Conservation (phyloP, 2,888 invertebrate genomes). For the Dorcus parallelipipedus region DNA sequence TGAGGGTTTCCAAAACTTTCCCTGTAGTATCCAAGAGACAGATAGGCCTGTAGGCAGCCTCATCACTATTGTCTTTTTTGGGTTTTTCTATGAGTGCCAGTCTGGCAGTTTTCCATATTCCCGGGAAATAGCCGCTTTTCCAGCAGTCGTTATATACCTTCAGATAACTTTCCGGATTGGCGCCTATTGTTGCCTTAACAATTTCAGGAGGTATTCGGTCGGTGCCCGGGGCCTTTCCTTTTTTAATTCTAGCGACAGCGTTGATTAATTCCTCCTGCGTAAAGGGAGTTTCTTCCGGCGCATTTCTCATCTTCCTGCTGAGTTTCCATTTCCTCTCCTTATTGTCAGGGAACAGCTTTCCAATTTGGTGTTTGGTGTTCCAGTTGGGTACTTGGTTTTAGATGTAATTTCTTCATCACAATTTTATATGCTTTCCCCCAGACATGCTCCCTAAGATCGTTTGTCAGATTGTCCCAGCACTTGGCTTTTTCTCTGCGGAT, state of each 20-base stretch:
- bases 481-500: no score
- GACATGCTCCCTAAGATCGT: no score
- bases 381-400: no score
- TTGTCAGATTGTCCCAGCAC: no score
- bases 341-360: no score
- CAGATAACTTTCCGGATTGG: neutral
- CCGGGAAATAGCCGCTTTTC: conserved; percentile 4
- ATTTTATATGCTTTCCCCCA: no score
- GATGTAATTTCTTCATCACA: no score
- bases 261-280: neutral
- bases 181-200: neutral
- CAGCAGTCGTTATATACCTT: conserved; percentile 9
- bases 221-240: neutral
- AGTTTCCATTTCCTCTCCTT: no score
- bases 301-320: no score
- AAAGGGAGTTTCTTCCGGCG: no score
- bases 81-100: conserved; percentile 12
- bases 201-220: neutral
- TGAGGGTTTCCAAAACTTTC: conserved; percentile 12
- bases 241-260: neutral
- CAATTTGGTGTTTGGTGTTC: no score
- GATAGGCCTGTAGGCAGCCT: conserved; percentile 10
- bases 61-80: neutral
- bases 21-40: conserved; percentile 12
- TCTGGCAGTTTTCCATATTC: conserved; percentile 7